Conservation (phyloP, 2,113 vertebrate genomes). For the Corythornis vintsioides region DNA sequence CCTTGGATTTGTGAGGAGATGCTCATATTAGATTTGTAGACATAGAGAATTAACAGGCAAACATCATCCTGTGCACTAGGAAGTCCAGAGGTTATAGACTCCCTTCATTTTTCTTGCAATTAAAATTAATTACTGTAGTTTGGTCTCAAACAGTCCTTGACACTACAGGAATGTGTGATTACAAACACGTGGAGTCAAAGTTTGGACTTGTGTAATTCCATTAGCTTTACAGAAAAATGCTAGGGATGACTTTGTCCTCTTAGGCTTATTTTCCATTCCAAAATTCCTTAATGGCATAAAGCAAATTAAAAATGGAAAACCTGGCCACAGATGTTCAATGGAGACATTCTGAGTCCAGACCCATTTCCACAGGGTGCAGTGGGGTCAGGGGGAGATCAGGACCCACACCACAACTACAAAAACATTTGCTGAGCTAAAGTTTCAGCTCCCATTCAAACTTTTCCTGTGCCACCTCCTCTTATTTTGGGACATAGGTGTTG, state of each 20-base stretch:
- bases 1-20: neutral
- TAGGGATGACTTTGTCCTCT: neutral
- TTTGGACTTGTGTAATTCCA: conserved; percentile 26
- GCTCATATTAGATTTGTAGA: neutral
- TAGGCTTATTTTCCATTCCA: conserved; percentile 51
- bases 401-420: conserved; percentile 33
- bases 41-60: neutral
- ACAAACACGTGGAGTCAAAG: neutral
- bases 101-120: neutral
- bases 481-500: neutral
- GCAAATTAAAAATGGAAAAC: neutral
- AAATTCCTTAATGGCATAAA: conserved; percentile 63
- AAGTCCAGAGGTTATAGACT: neutral
- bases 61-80: neutral
- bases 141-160: neutral
- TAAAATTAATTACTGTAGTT: neutral
- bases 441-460: neutral
- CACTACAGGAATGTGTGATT: conserved; percentile 13
- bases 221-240: conserved; percentile 16
- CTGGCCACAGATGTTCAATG: conserved; percentile 40
- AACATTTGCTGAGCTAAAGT: conserved; percentile 25
- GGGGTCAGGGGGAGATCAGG: conserved; percentile 4
- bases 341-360: neutral
- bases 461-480: neutral
- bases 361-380: conserved; percentile 26